phyloP scores from a whole-genome alignment of 2,888 invertebrate genomes.

The Tridacna crocea region DNA sequence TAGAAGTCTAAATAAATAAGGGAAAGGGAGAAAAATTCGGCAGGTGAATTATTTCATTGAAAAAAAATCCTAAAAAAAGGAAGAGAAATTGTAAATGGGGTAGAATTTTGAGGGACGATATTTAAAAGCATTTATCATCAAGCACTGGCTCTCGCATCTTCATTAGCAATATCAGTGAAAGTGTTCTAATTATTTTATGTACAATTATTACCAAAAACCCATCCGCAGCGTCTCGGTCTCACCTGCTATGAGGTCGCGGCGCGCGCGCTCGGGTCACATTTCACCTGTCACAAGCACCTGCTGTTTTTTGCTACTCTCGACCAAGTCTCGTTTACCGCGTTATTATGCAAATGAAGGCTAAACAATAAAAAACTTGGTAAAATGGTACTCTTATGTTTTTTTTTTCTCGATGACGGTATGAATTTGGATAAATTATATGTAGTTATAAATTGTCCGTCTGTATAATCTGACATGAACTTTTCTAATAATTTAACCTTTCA shows the following conservation, averaged over 20 bases:
- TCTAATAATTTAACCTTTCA: too few relatives aligned
- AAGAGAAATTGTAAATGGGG: neutral
- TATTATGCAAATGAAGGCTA: slow-evolving; percentile 26
- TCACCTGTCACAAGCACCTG: slow-evolving; percentile 90
- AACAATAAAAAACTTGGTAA: neutral
- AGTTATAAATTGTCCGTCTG: too few relatives aligned
- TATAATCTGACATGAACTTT: too few relatives aligned
- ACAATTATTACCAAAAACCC: slow-evolving; percentile 39
- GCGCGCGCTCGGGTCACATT: slow-evolving; percentile 94
- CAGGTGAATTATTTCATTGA: slow-evolving; percentile 1
- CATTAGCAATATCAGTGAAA: slow-evolving; percentile 42
- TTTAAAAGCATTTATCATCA: neutral
- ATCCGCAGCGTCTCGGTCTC: slow-evolving; percentile 11
- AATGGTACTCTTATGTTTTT: too few relatives aligned
- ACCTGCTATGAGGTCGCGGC: slow-evolving; percentile 95
- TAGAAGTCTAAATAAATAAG: too few relatives aligned
- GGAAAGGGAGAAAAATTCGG: neutral
- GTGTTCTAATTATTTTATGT: slow-evolving; percentile 45
- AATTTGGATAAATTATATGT: too few relatives aligned
- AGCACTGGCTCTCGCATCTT: slow-evolving; percentile 13
- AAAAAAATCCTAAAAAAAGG: neutral
- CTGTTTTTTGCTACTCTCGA: slow-evolving; percentile 20
- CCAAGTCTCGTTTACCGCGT: slow-evolving; percentile 1
- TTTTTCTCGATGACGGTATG: too few relatives aligned
- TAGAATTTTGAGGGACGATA: neutral